Base-by-base conservation (phyloP, 2,113 vertebrate species). In the Osmerus eperlanus region DNA sequence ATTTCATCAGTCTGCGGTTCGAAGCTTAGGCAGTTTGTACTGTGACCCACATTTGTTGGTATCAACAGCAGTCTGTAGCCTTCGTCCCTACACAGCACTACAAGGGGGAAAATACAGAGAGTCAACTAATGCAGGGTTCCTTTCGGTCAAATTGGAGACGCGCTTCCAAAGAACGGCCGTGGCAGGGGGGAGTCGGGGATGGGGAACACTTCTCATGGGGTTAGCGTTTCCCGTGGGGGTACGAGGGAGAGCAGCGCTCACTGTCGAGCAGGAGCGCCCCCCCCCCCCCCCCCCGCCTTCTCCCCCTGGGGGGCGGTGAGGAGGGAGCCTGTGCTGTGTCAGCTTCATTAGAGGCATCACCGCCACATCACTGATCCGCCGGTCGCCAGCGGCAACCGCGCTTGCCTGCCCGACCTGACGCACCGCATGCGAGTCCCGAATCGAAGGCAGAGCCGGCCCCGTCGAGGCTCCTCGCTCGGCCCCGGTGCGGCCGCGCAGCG, bases 301-400 rank as follows among this genome's bases (percentile, higher is more conserved):
- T 11, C 41, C 5, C 41, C 41, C 41, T 5, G 2, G 83, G 84
- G 85, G 84, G 71, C 85, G 76, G 73, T 29, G 53, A 77, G 84
- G 75, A 85, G 41, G 79, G 80, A 87, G 86, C 86, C 89, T 89
- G 86, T 87, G 87, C 87, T 84, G 85, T 90, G 88, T 91, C 90
- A 92, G 90, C 90, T 91, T 91, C 90, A 90, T 91, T 91, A 89
- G 88, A 90, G 90, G 83, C 89, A 90, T 90, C 87, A 86, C 78
- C 86, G 83, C 86, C 90, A 91, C 88, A 89, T 90, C 85, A 84
- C 84, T 87, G 87, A 87, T 87, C 83, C 76, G 84, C 76, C 75
- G 85, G 77, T 89, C 83, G 88, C 89, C 89, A 68, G 70, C 75
- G 84, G 89, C 91, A 78, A 78, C 79, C 21, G 70, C 73, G 82